These are phyloP conservation scores for Balanococcus diminutus DNA, from an alignment of 2,888 invertebrate genomes.

Conservation along the genomic window DNA sequence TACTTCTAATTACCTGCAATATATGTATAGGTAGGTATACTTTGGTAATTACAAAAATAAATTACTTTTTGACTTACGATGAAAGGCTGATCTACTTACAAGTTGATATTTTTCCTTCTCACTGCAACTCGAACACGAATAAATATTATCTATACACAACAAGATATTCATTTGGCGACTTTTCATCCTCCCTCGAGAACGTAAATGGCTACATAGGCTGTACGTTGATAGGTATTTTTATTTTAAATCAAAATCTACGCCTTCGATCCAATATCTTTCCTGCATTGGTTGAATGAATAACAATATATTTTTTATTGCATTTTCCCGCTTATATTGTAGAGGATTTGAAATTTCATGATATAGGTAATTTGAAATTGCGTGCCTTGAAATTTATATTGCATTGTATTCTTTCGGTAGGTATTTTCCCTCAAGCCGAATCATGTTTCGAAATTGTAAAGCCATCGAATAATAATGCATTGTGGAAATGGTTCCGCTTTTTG, in stretches of 20 bases:
- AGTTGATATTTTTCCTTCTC: too few species aligned
- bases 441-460: not conserved
- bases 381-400: not conserved
- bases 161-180: not conserved
- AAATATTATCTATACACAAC: not conserved
- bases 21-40: too few species aligned
- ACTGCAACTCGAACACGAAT: too few species aligned
- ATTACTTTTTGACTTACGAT: too few species aligned
- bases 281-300: conserved; percentile 27
- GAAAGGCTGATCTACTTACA: too few species aligned
- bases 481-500: not conserved
- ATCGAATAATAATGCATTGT: not conserved
- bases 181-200: not conserved
- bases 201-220: not conserved
- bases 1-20: too few species aligned
- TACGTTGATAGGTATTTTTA: not conserved
- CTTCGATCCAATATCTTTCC: not conserved
- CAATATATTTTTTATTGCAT: not conserved
- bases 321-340: not conserved
- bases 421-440: not conserved
- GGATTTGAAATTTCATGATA: conserved; percentile 12
- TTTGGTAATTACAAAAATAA: too few species aligned
- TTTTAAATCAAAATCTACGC: not conserved
- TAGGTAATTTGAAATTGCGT: conserved; percentile 24
- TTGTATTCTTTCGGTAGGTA: not conserved